phyloP scores from a whole-genome alignment of 1,140 invertebrate species.

The Linepithema humile region DNA sequence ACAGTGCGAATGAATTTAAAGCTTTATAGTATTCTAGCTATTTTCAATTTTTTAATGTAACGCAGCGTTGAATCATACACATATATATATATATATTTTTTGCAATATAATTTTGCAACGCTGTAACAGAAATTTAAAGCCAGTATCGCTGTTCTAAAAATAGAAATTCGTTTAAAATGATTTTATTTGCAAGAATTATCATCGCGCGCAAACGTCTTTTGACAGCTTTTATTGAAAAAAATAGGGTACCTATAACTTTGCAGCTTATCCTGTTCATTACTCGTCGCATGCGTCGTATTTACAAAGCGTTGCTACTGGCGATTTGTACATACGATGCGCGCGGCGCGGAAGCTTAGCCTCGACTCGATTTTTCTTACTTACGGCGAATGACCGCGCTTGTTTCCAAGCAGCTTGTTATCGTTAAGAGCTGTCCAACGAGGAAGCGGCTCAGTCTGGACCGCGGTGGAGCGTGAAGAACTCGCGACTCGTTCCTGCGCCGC shows the following conservation, averaged over 20 bases:
- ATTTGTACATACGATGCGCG: constrained; percentile 3
- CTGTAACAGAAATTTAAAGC: not conserved
- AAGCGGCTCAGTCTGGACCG: constrained; percentile 4
- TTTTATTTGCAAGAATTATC: no score
- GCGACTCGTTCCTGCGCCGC: not conserved
- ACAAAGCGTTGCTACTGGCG: not conserved
- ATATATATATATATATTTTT: not conserved
- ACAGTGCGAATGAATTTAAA: not conserved
- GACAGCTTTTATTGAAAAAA: not conserved
- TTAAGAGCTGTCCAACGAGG: constrained; percentile 44
- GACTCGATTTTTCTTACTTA: constrained; percentile 55
- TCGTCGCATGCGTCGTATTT: constrained; percentile 4
- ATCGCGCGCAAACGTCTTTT: not conserved
- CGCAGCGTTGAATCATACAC: not conserved
- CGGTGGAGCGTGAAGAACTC: constrained; percentile 35
- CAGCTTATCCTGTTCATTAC: not conserved
- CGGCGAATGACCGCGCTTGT: constrained; percentile 49
- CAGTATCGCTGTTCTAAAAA: not conserved
- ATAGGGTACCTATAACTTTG: not conserved
- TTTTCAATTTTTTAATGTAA: not conserved
- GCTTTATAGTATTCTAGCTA: not conserved
- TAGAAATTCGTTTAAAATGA: not conserved
- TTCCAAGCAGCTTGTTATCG: constrained; percentile 38
- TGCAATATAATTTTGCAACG: not conserved
- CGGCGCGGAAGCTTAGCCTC: not conserved